Evolutionary conservation across 2,888 invertebrate genomes (phyloP).

Genomic region (Notodonta ziczac): DNA sequence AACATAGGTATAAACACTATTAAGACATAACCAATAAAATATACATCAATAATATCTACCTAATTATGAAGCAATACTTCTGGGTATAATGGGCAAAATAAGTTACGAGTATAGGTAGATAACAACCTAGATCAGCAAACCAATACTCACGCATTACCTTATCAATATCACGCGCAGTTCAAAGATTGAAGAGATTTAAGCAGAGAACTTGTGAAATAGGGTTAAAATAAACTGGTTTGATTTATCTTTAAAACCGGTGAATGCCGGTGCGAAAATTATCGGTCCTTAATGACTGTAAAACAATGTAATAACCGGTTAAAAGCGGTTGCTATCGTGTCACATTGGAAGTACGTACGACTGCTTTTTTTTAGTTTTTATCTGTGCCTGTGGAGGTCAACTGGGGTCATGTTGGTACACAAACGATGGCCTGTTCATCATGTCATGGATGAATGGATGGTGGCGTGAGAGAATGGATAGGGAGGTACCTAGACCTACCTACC

Average conservation of each 20-base stretch:
- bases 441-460: no score
- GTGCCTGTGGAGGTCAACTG: neutral
- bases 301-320: conserved; percentile 11
- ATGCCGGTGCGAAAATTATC: conserved; percentile 8
- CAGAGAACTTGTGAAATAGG: neutral
- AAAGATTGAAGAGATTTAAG: neutral
- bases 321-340: conserved; percentile 19
- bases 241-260: conserved; percentile 20
- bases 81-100: no score
- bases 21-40: no score
- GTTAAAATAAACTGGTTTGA: neutral
- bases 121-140: neutral
- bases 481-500: no score
- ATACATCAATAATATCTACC: no score
- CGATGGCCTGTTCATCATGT: no score
- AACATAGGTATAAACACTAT: no score
- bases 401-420: neutral
- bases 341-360: neutral
- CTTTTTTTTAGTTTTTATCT: neutral
- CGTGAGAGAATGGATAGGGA: no score
- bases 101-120: neutral
- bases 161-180: conserved; percentile 3
- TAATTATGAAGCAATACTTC: neutral
- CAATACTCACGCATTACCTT: neutral
- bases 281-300: conserved; percentile 12